Conservation (phyloP, 2,113 vertebrate species). For the Hippocampus zosterae region DNA sequence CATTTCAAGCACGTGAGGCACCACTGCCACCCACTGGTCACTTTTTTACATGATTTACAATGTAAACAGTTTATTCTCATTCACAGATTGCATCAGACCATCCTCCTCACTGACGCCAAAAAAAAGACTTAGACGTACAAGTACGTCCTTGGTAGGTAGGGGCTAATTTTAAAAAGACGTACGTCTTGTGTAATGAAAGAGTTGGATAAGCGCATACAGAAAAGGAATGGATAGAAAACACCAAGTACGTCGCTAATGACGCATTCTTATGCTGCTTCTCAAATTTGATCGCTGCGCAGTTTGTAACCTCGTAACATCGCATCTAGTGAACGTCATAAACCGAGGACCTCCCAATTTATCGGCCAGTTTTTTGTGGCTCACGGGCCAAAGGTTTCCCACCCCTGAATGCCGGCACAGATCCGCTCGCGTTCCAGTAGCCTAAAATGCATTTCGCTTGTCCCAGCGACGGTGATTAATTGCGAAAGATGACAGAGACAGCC, state of each 20-base stretch:
- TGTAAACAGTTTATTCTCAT: too few species aligned
- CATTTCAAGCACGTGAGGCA: too few species aligned
- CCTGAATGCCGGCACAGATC: slow-evolving; percentile 4
- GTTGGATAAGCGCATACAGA: background rate
- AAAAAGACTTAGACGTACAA: too few species aligned
- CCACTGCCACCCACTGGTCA: too few species aligned
- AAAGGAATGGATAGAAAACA: background rate
- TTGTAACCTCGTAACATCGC: background rate
- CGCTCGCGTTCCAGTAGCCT: slow-evolving; percentile 30
- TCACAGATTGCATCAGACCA: too few species aligned
- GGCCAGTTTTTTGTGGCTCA: background rate
- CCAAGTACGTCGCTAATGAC: background rate
- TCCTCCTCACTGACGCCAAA: too few species aligned
- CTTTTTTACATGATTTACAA: too few species aligned
- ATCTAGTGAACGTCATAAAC: background rate
- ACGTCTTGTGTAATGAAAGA: too few species aligned
- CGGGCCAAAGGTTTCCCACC: background rate
- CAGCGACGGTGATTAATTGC: slow-evolving; percentile 39
- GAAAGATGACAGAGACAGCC: slow-evolving; percentile 34
- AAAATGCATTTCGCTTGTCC: slow-evolving; percentile 17
- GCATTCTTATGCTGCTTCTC: background rate
- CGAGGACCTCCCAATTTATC: background rate
- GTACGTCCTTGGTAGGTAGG: too few species aligned
- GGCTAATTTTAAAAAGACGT: too few species aligned
- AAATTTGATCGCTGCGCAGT: background rate